These are phyloP conservation scores for Ferdinandea cuprea DNA, from an alignment of 2,888 invertebrate genomes.

Conservation along the genomic window DNA sequence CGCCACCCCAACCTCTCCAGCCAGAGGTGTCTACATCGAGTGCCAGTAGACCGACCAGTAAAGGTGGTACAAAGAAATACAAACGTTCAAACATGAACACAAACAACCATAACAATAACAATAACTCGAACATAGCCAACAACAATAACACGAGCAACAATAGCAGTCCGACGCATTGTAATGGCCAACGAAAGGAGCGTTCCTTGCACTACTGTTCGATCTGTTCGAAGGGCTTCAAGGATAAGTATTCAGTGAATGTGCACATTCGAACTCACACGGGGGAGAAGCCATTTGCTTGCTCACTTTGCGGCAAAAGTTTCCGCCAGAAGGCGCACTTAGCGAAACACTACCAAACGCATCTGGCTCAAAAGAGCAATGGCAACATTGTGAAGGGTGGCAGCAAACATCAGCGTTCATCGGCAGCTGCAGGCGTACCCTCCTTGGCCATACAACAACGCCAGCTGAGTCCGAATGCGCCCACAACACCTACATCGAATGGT, in stretches of 20 bases:
- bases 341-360: constrained; percentile 96
- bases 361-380: constrained; percentile 91
- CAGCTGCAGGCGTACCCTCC: constrained; percentile 67
- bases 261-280: constrained; percentile 99
- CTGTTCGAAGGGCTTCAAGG: constrained; percentile 96
- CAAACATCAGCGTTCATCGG: constrained; percentile 78
- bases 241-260: constrained; percentile 98
- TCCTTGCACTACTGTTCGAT: constrained; percentile 96
- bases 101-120: constrained; percentile 78
- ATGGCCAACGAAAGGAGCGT: constrained; percentile 90
- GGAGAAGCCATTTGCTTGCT: constrained; percentile 98
- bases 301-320: constrained; percentile 96
- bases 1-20: constrained; percentile 84
- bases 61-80: constrained; percentile 88
- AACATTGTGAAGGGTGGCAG: constrained; percentile 84
- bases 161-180: constrained; percentile 83
- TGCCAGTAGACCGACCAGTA: constrained; percentile 77
- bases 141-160: constrained; percentile 80
- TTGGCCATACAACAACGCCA: constrained; percentile 77
- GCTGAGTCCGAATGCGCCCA: constrained; percentile 76
- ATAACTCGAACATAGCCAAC: constrained; percentile 77
- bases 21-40: constrained; percentile 86
- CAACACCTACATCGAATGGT: constrained; percentile 70
- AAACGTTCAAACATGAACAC: constrained; percentile 86
- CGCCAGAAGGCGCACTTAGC: constrained; percentile 96